Evolutionary conservation across 2,113 vertebrate genomes (phyloP).

Genomic region (Cettia cetti): DNA sequence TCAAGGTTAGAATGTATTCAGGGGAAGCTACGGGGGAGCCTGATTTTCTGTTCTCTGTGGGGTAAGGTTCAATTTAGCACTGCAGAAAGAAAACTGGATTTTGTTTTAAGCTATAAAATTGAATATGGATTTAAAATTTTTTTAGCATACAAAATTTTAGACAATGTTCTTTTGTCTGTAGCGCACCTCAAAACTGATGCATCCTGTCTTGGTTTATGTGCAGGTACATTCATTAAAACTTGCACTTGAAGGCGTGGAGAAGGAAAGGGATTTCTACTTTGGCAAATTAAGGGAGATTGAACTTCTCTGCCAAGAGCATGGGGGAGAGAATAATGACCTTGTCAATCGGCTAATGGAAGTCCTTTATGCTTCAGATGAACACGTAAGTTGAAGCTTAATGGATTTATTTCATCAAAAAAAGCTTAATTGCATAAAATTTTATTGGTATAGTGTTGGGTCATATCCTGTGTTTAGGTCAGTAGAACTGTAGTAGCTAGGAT

Average conservation of each 20-base stretch:
- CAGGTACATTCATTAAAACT: conserved; percentile 95
- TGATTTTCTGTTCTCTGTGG: background rate
- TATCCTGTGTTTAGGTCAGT: background rate
- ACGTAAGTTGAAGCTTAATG: conserved; percentile 74
- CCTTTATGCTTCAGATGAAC: conserved; percentile 93
- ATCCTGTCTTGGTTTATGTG: background rate
- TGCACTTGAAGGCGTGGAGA: conserved; percentile 95
- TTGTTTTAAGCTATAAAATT: background rate
- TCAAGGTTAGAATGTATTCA: background rate
- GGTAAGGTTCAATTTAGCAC: background rate
- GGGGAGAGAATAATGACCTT: conserved; percentile 88
- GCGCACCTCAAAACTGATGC: background rate
- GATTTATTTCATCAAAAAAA: background rate
- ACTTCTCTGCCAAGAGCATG: conserved; percentile 94
- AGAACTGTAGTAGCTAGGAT: background rate
- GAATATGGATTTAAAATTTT: background rate
- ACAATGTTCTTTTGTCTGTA: background rate
- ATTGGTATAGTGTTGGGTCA: background rate
- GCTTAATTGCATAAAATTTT: background rate
- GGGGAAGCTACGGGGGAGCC: accelerated
- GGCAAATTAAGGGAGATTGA: conserved; percentile 97
- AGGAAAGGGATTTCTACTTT: conserved; percentile 98
- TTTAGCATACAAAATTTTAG: background rate
- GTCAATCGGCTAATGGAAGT: conserved; percentile 95
- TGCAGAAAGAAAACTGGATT: background rate